Percentiles rank a stretch among this genome's conserved stretches.
Evolutionary conservation across 2,797 vertebrate species (phyloP).

Genomic region (Percopsis omiscomaycus): DNA sequence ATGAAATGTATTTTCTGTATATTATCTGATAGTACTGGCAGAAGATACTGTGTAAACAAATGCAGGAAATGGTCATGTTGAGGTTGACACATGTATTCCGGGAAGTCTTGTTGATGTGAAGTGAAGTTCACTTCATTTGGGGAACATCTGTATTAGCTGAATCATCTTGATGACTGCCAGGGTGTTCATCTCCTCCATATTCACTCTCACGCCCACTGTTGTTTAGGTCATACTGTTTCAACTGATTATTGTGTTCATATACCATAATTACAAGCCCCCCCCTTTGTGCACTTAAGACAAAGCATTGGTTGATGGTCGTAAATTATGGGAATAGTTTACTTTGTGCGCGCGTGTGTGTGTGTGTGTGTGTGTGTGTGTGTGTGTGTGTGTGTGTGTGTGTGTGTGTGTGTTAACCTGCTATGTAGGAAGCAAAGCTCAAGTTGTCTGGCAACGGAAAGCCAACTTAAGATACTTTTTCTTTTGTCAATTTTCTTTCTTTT

Average conservation of each 20-base stretch:
- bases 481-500: background rate
- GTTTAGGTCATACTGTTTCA: too few species aligned
- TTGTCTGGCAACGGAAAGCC: background rate
- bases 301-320: background rate
- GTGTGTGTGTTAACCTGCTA: too few species aligned
- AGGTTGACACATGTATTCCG: slow-evolving; percentile 25
- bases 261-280: background rate
- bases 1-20: background rate
- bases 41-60: slow-evolving; percentile 62
- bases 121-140: slow-evolving; percentile 21
- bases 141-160: slow-evolving; percentile 27
- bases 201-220: background rate
- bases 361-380: too few species aligned
- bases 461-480: slow-evolving; percentile 6
- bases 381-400: too few species aligned
- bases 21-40: slow-evolving; percentile 1
- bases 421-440: too few species aligned
- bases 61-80: slow-evolving; percentile 68
- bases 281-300: background rate
- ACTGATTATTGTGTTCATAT: too few species aligned
- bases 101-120: slow-evolving; percentile 23
- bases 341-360: too few species aligned
- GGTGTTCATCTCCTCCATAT: background rate
- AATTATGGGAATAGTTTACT: too few species aligned
- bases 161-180: slow-evolving; percentile 9